Evolutionary conservation across 2,888 invertebrate species (phyloP).

Genomic region (Macropis europaea): DNA sequence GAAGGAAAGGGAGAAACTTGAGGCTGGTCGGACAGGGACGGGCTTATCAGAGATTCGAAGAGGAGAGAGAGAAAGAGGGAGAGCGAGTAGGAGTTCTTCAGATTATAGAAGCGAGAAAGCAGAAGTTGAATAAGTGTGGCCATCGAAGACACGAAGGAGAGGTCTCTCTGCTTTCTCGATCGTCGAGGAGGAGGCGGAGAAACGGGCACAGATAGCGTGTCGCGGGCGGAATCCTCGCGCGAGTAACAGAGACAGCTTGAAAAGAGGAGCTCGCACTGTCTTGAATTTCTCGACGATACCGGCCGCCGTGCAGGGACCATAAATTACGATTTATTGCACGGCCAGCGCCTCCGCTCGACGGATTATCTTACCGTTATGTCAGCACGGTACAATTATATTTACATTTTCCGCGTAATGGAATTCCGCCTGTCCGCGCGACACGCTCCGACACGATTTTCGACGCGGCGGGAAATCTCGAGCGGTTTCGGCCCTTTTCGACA

Average conservation of each 20-base stretch:
- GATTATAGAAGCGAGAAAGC: conserved; percentile 55
- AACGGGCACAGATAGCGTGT: conserved; percentile 30
- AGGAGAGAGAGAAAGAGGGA: conserved; percentile 18
- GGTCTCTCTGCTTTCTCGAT: conserved; percentile 16
- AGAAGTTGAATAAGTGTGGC: too few relatives aligned
- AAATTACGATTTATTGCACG: conserved; percentile 78
- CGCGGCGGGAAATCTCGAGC: too few relatives aligned
- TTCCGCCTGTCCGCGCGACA: conserved; percentile 43
- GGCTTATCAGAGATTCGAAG: too few relatives aligned
- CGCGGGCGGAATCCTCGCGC: conserved; percentile 19
- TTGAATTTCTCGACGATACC: conserved; percentile 71
- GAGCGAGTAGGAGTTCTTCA: not conserved
- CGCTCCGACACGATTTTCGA: conserved; percentile 19
- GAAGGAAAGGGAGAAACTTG: too few relatives aligned
- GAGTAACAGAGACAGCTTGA: not conserved
- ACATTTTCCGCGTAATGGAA: conserved; percentile 75
- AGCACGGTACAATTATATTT: conserved; percentile 76
- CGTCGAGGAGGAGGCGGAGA: conserved; percentile 32
- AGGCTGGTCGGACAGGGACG: too few relatives aligned
- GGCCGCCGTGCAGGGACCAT: conserved; percentile 70
- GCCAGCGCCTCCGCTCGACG: conserved; percentile 75
- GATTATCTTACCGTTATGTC: conserved; percentile 79
- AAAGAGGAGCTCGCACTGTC: conserved; percentile 51
- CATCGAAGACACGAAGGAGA: not conserved
- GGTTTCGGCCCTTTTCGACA: too few relatives aligned